Conservation (phyloP, 2,888 invertebrate species). For the Ernsta delagoae region DNA sequence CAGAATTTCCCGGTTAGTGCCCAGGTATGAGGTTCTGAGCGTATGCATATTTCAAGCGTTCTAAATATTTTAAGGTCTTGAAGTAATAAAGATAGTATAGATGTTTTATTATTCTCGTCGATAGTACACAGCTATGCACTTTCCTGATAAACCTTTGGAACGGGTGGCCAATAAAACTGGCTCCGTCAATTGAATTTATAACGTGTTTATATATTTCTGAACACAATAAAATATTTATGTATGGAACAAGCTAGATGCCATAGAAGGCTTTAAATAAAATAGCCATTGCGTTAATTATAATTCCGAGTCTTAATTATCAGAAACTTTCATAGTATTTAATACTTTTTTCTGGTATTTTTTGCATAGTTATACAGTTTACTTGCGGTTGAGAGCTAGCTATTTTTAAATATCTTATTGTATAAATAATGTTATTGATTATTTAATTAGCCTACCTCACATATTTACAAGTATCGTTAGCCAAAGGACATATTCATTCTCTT, state of each 20-base stretch:
- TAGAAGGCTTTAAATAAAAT: too few species aligned
- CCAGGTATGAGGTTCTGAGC: conserved; percentile 7
- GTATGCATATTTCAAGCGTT: conserved; percentile 23
- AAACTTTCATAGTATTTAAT: too few species aligned
- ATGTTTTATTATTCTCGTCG: conserved; percentile 69
- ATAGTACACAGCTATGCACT: conserved; percentile 74
- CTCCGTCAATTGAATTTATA: conserved; percentile 36
- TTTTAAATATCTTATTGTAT: too few species aligned
- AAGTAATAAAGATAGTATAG: conserved; percentile 33
- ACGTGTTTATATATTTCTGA: conserved; percentile 14
- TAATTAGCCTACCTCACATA: too few species aligned
- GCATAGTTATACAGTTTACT: too few species aligned
- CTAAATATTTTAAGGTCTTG: conserved; percentile 45
- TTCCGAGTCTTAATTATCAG: too few species aligned
- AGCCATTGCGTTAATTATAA: too few species aligned
- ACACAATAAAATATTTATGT: neutral
- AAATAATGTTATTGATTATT: too few species aligned
- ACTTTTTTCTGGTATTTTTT: too few species aligned
- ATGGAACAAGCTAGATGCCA: neutral
- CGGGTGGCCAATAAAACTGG: conserved; percentile 66
- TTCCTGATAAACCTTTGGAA: conserved; percentile 55
- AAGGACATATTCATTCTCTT: too few species aligned
- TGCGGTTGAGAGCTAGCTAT: too few species aligned
- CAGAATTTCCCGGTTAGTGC: conserved; percentile 7
- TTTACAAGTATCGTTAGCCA: too few species aligned